phyloP scores from a whole-genome alignment of 2,797 vertebrate species.

The Eidolon dupreanum region DNA sequence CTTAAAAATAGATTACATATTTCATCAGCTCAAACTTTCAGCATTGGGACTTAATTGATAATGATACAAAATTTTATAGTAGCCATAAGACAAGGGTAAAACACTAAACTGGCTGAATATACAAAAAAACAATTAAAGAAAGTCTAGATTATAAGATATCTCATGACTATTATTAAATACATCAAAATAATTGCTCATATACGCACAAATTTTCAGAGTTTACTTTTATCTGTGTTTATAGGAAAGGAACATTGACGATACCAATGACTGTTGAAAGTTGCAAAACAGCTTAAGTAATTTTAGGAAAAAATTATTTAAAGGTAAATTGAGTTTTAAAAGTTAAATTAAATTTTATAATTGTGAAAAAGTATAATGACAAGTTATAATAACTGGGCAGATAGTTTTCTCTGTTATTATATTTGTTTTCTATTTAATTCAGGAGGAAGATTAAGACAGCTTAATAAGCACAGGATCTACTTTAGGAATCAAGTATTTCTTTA shows the following conservation, averaged over 20 bases:
- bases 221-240: not conserved
- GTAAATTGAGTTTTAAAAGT: not conserved
- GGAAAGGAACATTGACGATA: not conserved
- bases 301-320: constrained; percentile 3
- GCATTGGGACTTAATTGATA: not conserved
- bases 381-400: not conserved
- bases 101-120: not conserved
- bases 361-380: not conserved
- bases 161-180: not conserved
- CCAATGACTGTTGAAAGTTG: not conserved
- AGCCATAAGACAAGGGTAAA: not conserved
- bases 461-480: not conserved
- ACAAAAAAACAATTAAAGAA: not conserved
- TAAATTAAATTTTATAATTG: constrained; percentile 12
- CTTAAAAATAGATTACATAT: not conserved
- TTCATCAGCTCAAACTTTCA: not conserved
- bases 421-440: not conserved
- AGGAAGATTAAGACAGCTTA: not conserved
- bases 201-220: not conserved
- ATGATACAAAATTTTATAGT: not conserved
- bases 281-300: not conserved
- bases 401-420: not conserved
- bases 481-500: not conserved
- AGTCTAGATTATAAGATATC: not conserved
- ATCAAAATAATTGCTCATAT: not conserved